Evolutionary conservation across 2,113 vertebrate species (phyloP), one percentile per base, ranked within the genome.

Genomic region (Sylvia atricapilla): DNA sequence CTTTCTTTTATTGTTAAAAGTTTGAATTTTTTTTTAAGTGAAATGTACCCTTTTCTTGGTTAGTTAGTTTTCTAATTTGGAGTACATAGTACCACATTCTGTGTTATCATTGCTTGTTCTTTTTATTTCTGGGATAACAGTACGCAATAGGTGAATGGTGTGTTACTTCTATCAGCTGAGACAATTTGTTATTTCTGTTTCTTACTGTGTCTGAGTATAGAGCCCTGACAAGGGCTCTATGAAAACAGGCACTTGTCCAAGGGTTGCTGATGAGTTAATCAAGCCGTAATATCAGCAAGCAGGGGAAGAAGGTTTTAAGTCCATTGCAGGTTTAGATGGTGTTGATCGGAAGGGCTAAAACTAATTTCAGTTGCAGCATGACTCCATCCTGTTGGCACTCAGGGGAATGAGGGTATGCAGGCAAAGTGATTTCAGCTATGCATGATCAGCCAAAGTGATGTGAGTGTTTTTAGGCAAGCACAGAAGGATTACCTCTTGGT

Each of bases 241-340:
- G 53, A 46, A 89, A 93, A 13, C 60, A 81, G 90, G 84, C 68
- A 2, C 59, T 73, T 2, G 0, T 92, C 90, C 90, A 92, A 80
- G 47, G 50, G 39, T 55, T 87, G 67, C 50, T 88, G 94, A 66
- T 96, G 90, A 90, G 72, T 96, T 80, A 93, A 89, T 93, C 81
- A 79, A 78, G 49, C 78, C 55, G 5, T 75, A 90, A n/a, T 70
- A 94, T 49, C 89, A 92, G 64, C 80, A 81, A 78, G 53, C 49
- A 91, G 73, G 77, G 64, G 28, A 92, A 94, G 77, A 59, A 70
- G 63, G 76, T 53, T 88, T 80, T n/a, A 64, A 74, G 75, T 90
- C 84, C 28, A 2, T 87, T 94, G 44, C 49, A 43, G 66, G 82
- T 95, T 77, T 91, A 66, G 76, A 55, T 52, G 93, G 75, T 70